Evolutionary conservation across 2,113 vertebrate species (phyloP).

Genomic region (Pluvialis apricaria): DNA sequence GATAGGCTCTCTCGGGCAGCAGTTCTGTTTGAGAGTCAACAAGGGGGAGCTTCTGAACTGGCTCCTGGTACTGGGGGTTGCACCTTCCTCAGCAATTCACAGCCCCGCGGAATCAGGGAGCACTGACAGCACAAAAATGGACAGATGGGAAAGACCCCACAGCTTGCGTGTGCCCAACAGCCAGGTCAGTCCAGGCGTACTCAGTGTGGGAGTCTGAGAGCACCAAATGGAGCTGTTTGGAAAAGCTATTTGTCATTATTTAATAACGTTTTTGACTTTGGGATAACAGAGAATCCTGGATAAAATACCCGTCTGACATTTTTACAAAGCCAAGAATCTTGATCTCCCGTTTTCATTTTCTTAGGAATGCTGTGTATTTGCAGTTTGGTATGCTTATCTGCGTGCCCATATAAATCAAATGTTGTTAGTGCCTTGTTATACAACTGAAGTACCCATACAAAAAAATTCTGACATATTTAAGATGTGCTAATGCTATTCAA

Average conservation of each 20-base stretch:
- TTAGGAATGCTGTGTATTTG: neutral
- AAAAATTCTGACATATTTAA: neutral
- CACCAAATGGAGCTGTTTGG: neutral
- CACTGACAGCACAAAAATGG: neutral
- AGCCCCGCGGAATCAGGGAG: neutral
- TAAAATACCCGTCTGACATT: neutral
- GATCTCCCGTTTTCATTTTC: neutral
- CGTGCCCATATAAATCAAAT: neutral
- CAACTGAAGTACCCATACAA: neutral
- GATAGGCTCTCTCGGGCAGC: neutral
- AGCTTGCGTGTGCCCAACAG: too few relatives aligned
- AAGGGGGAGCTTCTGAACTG: neutral
- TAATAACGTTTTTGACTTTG: neutral
- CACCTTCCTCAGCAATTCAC: neutral
- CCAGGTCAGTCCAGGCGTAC: accelerated
- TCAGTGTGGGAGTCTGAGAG: accelerated
- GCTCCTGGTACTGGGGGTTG: neutral
- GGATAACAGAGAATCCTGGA: neutral
- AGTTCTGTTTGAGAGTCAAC: neutral
- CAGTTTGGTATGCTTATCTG: neutral
- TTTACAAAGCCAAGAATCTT: neutral
- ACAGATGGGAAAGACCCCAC: neutral
- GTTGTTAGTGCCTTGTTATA: neutral
- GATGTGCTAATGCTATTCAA: neutral
- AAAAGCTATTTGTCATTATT: neutral